These are phyloP conservation scores for Mayetiola destructor DNA, from an alignment of 2,888 invertebrate species.

Conservation along the genomic window DNA sequence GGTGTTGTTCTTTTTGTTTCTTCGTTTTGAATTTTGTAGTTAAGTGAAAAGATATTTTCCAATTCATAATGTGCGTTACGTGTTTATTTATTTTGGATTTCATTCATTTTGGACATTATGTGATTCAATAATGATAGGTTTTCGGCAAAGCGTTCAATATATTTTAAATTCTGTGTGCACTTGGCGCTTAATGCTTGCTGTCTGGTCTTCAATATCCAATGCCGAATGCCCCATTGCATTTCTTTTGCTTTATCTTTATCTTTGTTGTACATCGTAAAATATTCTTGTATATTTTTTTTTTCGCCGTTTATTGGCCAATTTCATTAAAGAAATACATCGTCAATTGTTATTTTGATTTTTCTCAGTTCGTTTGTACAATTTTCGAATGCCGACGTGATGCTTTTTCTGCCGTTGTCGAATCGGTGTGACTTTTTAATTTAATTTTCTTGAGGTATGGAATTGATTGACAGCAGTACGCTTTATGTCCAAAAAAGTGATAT, in stretches of 20 bases:
- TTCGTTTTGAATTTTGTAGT: too few species aligned
- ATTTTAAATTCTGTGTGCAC: too few species aligned
- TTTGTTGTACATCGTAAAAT: background rate
- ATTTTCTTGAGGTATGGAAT: slow-evolving; percentile 13
- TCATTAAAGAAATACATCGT: background rate
- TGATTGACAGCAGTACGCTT: slow-evolving; percentile 7
- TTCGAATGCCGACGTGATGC: too few species aligned
- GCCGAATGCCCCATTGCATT: too few species aligned
- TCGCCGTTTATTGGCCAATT: background rate
- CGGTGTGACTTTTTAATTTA: slow-evolving; percentile 12
- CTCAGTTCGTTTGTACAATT: background rate
- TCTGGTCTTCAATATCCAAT: too few species aligned
- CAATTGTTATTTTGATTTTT: background rate
- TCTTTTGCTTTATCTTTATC: background rate
- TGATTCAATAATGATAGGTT: slow-evolving; percentile 9
- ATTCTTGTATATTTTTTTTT: background rate
- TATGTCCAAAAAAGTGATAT: background rate
- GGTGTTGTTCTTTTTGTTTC: too few species aligned
- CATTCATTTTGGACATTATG: slow-evolving; percentile 2
- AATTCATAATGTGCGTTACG: too few species aligned
- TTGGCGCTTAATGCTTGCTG: background rate
- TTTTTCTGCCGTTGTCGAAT: background rate
- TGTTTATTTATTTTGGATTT: background rate
- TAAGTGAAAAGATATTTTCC: too few species aligned
- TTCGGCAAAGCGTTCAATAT: slow-evolving; percentile 8